Conservation (phyloP, 2,888 invertebrate species). For the Drosophila pseudotalamancana region DNA sequence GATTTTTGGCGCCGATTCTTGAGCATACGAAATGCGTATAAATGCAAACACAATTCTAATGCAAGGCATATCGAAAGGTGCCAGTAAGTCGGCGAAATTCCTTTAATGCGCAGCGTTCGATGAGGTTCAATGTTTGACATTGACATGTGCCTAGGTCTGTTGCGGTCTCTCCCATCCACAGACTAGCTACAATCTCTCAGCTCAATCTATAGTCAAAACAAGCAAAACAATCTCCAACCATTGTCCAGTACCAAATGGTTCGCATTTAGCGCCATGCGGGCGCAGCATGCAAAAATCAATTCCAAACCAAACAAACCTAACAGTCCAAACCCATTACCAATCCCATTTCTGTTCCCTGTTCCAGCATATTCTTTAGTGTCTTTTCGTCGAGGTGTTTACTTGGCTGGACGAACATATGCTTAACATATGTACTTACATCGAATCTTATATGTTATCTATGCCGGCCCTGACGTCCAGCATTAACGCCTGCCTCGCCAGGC, state of each 20-base stretch:
- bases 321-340: constrained; percentile 11
- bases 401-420: constrained; percentile 55
- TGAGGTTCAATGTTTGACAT: constrained; percentile 71
- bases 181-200: constrained; percentile 6
- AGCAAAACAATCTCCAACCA: constrained; percentile 13
- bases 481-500: constrained; percentile 33
- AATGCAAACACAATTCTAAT: constrained; percentile 62
- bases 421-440: constrained; percentile 49
- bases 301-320: constrained; percentile 4
- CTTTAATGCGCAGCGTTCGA: constrained; percentile 59
- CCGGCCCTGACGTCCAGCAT: constrained; percentile 7
- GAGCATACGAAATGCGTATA: constrained; percentile 50
- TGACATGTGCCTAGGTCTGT: constrained; percentile 70
- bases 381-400: constrained; percentile 49
- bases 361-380: constrained; percentile 20
- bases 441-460: too few relatives aligned
- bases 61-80: constrained; percentile 68
- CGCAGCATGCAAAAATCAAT: constrained; percentile 63
- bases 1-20: constrained; percentile 70
- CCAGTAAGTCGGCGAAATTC: constrained; percentile 77
- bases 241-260: constrained; percentile 22
- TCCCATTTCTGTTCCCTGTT: constrained; percentile 5
- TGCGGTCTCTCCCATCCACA: constrained; percentile 5
- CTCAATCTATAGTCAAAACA: constrained; percentile 6
- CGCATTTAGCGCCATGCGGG: constrained; percentile 72